Percentiles rank a stretch among this genome's conserved stretches.
Evolutionary conservation across 2,797 vertebrate genomes (phyloP).

Genomic region (Austrolebias charrua): DNA sequence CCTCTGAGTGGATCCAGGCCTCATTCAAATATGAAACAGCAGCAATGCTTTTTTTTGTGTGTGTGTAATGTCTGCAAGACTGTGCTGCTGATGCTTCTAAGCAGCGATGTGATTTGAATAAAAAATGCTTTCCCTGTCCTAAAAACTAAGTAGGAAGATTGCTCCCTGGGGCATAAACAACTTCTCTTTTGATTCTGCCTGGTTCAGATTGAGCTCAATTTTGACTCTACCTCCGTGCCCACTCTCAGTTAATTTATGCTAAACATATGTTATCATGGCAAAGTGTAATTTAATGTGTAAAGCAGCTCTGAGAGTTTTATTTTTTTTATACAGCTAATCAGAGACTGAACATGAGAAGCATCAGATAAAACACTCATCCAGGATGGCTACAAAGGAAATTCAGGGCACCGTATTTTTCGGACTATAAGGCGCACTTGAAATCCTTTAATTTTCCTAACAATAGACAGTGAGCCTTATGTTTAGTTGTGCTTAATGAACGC

Average conservation of each 20-base stretch:
- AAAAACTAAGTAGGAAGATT: conserved; percentile 55
- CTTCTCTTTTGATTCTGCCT: conserved; percentile 53
- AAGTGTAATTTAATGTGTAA: background rate
- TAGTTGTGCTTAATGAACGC: too few species aligned
- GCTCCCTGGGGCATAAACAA: conserved; percentile 65
- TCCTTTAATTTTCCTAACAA: too few species aligned
- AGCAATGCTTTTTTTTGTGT: conserved; percentile 16
- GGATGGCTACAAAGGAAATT: conserved; percentile 30
- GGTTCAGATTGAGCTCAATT: conserved; percentile 34
- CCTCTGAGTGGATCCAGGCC: conserved; percentile 53
- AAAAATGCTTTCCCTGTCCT: conserved; percentile 60
- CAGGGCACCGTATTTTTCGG: background rate
- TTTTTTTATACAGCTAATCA: background rate
- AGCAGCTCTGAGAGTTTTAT: conserved; percentile 7
- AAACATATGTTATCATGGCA: conserved; percentile 28
- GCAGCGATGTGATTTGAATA: conserved; percentile 65
- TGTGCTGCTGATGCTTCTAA: conserved; percentile 66
- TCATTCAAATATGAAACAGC: conserved; percentile 53
- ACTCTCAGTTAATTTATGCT: conserved; percentile 25
- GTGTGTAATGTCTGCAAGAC: conserved; percentile 57
- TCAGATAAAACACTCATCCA: background rate
- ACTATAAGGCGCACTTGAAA: too few species aligned
- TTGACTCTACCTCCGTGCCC: conserved; percentile 45
- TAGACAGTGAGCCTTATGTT: too few species aligned
- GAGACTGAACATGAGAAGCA: conserved; percentile 1